These are phyloP conservation scores for Corythaixoides concolor DNA, from an alignment of 2,113 vertebrate genomes.

Conservation along the genomic window DNA sequence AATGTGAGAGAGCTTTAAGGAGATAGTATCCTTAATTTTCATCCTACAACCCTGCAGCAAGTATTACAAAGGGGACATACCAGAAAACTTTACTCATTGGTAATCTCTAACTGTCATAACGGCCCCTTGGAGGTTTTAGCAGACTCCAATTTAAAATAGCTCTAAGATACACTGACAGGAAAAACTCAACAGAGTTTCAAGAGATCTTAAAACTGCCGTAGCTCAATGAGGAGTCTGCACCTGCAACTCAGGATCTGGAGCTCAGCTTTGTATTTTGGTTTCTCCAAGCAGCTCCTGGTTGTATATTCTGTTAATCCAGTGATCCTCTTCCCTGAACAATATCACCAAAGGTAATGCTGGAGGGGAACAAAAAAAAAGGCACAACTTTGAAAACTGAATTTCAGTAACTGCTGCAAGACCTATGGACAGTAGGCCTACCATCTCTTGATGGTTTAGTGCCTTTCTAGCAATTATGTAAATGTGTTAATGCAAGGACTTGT, in stretches of 20 bases:
- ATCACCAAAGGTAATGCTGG: not conserved
- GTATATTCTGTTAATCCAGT: not conserved
- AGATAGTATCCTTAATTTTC: slow-evolving; percentile 11
- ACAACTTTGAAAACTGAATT: not conserved
- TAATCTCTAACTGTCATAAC: slow-evolving; percentile 21
- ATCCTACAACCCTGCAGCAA: not conserved
- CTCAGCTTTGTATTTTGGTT: not conserved
- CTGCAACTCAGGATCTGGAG: not conserved
- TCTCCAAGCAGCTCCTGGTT: not conserved
- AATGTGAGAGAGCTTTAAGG: not conserved
- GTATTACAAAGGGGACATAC: not conserved
- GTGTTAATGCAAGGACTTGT: not conserved
- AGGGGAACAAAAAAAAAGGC: not conserved
- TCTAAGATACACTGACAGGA: not conserved
- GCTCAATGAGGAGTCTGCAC: not conserved
- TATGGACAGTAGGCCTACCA: not conserved
- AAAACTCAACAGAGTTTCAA: not conserved
- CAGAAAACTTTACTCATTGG: slow-evolving; percentile 19
- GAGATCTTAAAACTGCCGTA: not conserved
- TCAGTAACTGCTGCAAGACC: not conserved
- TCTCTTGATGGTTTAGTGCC: not conserved
- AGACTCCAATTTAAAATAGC: slow-evolving; percentile 2
- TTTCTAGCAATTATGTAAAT: not conserved
- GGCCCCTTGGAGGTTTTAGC: not conserved
- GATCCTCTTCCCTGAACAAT: not conserved